These are phyloP conservation scores for Melanotaenia parkinsoni DNA, from an alignment of 2,797 vertebrate genomes.

Conservation along the genomic window DNA sequence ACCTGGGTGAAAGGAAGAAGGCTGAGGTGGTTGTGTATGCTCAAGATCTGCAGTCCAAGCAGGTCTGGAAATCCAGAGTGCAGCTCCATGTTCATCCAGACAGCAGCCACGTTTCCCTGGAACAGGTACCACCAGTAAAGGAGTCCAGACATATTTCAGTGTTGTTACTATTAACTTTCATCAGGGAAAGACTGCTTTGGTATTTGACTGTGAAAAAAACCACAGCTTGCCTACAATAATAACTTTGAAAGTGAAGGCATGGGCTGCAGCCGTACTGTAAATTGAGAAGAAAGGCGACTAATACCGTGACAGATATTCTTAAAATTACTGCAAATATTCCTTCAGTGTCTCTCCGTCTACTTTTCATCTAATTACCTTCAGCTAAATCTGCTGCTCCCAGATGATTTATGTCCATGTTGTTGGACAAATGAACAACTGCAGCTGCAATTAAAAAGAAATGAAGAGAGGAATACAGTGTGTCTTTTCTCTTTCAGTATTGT, in stretches of 20 bases:
- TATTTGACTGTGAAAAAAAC: background rate
- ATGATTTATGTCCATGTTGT: no score
- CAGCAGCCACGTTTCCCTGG: conserved; percentile 18
- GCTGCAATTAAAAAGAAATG: background rate
- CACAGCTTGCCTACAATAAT: background rate
- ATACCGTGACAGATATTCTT: background rate
- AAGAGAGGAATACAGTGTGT: background rate
- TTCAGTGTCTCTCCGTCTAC: no score
- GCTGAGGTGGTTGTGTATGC: conserved; percentile 81
- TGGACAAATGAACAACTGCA: no score
- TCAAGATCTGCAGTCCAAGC: conserved; percentile 84
- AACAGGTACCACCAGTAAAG: conserved; percentile 57
- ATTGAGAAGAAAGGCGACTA: background rate
- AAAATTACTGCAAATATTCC: no score
- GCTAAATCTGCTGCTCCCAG: no score
- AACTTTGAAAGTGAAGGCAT: background rate
- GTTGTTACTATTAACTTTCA: background rate
- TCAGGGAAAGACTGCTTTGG: background rate
- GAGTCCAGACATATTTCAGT: background rate
- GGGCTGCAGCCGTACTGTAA: background rate
- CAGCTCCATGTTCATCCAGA: conserved; percentile 76
- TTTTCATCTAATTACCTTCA: no score
- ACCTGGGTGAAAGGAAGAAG: conserved; percentile 73
- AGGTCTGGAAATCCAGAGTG: conserved; percentile 89
- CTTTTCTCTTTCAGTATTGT: background rate